Evolutionary conservation across 2,888 invertebrate species (phyloP).

Genomic region (Plemyria rubiginata): DNA sequence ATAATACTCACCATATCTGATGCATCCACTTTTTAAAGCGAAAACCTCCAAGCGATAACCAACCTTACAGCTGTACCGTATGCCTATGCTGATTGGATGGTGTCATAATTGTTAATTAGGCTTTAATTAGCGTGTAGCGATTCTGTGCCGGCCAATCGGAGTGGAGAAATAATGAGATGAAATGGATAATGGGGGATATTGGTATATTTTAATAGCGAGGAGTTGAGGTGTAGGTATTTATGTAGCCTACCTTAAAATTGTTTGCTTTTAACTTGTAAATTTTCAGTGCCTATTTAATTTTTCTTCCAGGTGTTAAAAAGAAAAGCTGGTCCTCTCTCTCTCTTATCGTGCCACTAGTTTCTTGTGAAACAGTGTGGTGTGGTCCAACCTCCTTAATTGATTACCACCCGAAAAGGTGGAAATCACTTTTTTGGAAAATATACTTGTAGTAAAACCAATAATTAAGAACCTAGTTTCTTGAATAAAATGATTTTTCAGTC

Average conservation of each 20-base stretch:
- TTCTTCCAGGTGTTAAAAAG: neutral
- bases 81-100: constrained; percentile 58
- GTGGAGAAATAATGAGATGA: constrained; percentile 23
- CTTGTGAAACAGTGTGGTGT: too few species aligned
- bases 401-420: too few species aligned
- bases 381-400: too few species aligned
- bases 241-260: neutral
- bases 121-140: constrained; percentile 54
- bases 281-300: neutral
- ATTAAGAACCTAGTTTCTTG: too few species aligned
- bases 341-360: too few species aligned
- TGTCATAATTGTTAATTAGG: constrained; percentile 63
- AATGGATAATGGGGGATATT: constrained; percentile 15
- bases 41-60: constrained; percentile 47
- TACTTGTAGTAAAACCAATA: too few species aligned
- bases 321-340: too few species aligned
- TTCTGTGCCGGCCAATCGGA: constrained; percentile 44
- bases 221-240: neutral
- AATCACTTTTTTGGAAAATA: too few species aligned
- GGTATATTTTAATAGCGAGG: neutral
- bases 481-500: too few species aligned
- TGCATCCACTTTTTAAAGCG: constrained; percentile 60
- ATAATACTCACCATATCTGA: constrained; percentile 73
- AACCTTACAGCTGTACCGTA: constrained; percentile 49
- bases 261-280: neutral